A percentile compares a stretch with the other conserved stretches of the same genome.
Evolutionary conservation across 2,888 invertebrate species (phyloP).

Genomic region (Catocala fraxini): DNA sequence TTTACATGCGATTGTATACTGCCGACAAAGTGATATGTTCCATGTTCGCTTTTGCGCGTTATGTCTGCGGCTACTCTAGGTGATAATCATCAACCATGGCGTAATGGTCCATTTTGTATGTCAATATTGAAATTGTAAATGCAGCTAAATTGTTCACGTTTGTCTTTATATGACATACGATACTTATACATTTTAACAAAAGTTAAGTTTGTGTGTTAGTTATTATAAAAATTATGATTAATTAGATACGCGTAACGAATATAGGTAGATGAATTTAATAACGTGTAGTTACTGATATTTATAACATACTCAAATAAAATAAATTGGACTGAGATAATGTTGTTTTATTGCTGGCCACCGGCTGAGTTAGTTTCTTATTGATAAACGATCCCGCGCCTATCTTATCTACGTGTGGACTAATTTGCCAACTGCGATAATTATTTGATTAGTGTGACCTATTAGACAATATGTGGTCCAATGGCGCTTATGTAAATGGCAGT

Average conservation of each 20-base stretch:
- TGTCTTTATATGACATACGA: constrained; percentile 18
- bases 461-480: constrained; percentile 3
- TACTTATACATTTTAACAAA: constrained; percentile 31
- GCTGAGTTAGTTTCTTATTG: constrained; percentile 3
- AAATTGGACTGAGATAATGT: constrained; percentile 56
- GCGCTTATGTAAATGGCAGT: neutral
- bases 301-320: constrained; percentile 57
- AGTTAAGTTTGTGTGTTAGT: constrained; percentile 36
- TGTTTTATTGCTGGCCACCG: constrained; percentile 49
- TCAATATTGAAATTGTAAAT: constrained; percentile 12
- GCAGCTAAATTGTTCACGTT: constrained; percentile 25
- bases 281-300: constrained; percentile 49
- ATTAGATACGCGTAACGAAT: constrained; percentile 29
- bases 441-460: constrained; percentile 3
- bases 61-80: neutral
- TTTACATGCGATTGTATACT: neutral
- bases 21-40: neutral
- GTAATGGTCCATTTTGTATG: constrained; percentile 13
- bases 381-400: constrained; percentile 19
- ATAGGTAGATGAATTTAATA: constrained; percentile 41
- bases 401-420: constrained; percentile 34
- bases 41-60: neutral
- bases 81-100: neutral
- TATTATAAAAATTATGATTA: constrained; percentile 12
- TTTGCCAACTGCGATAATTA: constrained; percentile 16